Percentiles rank a stretch among this genome's conserved stretches.
Evolutionary conservation across 2,888 invertebrate species (phyloP).

Genomic region (Chouioia cunea): DNA sequence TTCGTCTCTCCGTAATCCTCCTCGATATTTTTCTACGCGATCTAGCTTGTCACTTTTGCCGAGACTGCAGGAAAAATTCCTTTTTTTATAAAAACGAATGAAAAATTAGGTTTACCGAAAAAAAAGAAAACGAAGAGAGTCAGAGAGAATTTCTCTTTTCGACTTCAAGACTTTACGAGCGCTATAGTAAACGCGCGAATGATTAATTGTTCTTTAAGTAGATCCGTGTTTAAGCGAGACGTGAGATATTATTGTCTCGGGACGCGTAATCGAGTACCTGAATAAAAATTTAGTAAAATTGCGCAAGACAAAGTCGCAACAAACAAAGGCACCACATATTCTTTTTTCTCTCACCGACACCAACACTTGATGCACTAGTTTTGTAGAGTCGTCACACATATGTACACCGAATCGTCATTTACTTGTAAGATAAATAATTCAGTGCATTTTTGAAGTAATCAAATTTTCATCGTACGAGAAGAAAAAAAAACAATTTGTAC

Average conservation of each 20-base stretch:
- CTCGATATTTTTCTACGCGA: conserved; percentile 18
- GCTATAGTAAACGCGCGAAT: background rate
- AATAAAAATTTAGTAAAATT: conserved; percentile 40
- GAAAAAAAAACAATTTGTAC: conserved; percentile 7
- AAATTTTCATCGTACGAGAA: too few species aligned
- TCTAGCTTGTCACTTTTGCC: conserved; percentile 19
- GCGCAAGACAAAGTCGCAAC: conserved; percentile 11
- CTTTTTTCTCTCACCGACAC: too few species aligned
- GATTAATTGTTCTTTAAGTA: conserved; percentile 39
- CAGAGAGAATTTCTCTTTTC: too few species aligned
- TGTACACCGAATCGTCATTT: too few species aligned
- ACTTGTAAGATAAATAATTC: too few species aligned
- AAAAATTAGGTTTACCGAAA: too few species aligned
- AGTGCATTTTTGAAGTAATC: too few species aligned
- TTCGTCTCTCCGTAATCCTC: conserved; percentile 2
- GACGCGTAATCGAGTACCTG: conserved; percentile 49
- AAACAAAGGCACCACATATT: background rate
- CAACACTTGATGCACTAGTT: conserved; percentile 11
- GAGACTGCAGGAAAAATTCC: conserved; percentile 2
- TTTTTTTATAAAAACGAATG: conserved; percentile 15
- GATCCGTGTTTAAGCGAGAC: conserved; percentile 13
- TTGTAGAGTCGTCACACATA: background rate
- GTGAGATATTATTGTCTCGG: conserved; percentile 25
- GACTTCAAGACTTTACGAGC: too few species aligned
- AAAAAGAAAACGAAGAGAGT: too few species aligned